phyloP scores from a whole-genome alignment of 1,140 invertebrate species.

The Nixonia krombeini region DNA sequence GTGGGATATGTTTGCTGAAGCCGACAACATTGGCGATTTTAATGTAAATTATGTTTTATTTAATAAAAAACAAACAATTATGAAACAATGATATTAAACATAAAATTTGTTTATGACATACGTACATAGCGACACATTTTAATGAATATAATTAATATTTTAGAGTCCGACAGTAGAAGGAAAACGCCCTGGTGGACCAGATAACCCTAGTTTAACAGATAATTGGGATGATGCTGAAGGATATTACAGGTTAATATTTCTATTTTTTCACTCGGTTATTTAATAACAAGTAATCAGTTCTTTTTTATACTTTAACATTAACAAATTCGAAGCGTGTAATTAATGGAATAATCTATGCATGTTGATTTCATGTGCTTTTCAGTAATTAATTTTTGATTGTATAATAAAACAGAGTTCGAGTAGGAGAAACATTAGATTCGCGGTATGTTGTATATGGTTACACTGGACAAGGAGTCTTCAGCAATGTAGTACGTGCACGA shows the following conservation, averaged over 20 bases:
- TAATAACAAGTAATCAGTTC: neutral
- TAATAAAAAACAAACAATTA: too few relatives aligned
- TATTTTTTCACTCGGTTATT: too few relatives aligned
- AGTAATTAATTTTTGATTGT: too few relatives aligned
- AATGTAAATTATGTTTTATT: slow-evolving; percentile 82
- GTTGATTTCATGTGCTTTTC: too few relatives aligned
- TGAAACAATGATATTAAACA: too few relatives aligned
- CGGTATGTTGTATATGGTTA: slow-evolving; percentile 97
- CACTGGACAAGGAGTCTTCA: slow-evolving; percentile 99
- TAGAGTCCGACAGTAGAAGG: slow-evolving; percentile 82
- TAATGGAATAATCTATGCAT: too few relatives aligned
- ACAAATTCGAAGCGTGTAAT: too few relatives aligned
- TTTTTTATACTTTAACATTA: too few relatives aligned
- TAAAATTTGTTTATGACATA: too few relatives aligned
- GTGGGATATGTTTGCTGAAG: slow-evolving; percentile 92
- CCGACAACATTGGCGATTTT: slow-evolving; percentile 88
- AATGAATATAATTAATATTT: slow-evolving; percentile 65
- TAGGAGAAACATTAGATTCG: slow-evolving; percentile 94
- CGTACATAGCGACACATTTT: too few relatives aligned
- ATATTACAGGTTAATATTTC: slow-evolving; percentile 78
- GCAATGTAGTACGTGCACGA: slow-evolving; percentile 95
- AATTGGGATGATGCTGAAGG: slow-evolving; percentile 99
- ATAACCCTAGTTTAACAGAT: slow-evolving; percentile 94
- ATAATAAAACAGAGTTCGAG: slow-evolving; percentile 93
- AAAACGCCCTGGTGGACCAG: slow-evolving; percentile 78